A percentile compares a stretch with the other conserved stretches of the same genome.
phyloP scores from a whole-genome alignment of 2,888 invertebrate genomes.

The Anagyrus pseudococci region DNA sequence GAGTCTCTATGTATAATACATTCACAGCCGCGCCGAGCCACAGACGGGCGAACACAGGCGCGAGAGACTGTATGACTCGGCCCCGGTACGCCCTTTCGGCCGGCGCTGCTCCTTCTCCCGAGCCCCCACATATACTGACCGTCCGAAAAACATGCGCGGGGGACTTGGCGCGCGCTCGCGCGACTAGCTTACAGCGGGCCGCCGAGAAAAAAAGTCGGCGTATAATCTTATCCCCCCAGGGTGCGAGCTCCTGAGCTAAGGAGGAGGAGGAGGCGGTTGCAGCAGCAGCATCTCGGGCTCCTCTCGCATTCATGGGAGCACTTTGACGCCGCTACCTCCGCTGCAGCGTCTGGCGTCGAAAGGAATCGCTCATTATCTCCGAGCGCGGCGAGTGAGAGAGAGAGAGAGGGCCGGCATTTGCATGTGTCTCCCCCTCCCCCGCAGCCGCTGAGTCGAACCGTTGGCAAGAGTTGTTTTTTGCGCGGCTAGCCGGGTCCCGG shows the following conservation, averaged over 20 bases:
- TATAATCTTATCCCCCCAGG: conserved; percentile 13
- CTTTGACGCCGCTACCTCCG: conserved; percentile 17
- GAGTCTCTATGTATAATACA: too few relatives aligned
- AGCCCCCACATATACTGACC: conserved; percentile 36
- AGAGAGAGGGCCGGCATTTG: conserved; percentile 17
- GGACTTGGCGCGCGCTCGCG: too few relatives aligned
- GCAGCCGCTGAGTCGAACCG: background rate
- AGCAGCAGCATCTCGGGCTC: background rate
- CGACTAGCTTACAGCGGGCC: conserved; percentile 2
- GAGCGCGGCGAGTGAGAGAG: too few relatives aligned
- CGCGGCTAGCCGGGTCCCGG: background rate
- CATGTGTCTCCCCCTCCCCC: conserved; percentile 5
- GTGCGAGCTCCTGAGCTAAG: conserved; percentile 21
- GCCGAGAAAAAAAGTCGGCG: conserved; percentile 19
- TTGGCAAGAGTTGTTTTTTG: conserved; percentile 3
- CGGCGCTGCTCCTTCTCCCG: conserved; percentile 25
- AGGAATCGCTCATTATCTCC: conserved; percentile 35
- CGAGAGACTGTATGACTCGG: background rate
- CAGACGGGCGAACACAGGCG: background rate
- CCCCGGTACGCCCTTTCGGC: conserved; percentile 9
- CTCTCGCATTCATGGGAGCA: conserved; percentile 24
- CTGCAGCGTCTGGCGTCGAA: conserved; percentile 16
- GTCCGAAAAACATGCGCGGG: conserved; percentile 35
- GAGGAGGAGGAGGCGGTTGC: too few relatives aligned
- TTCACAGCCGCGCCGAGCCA: background rate